Conservation (phyloP, 2,888 invertebrate species). For the Phengaris alcon region DNA sequence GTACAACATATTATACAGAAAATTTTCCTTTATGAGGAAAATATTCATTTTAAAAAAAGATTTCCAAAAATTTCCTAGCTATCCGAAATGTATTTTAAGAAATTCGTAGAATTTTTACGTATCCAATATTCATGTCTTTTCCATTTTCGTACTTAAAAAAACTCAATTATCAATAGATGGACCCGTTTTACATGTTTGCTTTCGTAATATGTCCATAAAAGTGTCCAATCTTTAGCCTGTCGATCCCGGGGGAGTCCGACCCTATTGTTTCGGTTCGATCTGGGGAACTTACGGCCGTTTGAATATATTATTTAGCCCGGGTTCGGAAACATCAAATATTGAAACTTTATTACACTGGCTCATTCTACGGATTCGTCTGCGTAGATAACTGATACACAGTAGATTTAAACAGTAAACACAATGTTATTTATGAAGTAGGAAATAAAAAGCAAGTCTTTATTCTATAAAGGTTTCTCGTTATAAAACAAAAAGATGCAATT, state of each 20-base stretch:
- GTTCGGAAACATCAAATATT: conserved; percentile 25
- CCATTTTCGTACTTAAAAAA: not conserved
- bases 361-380: not conserved
- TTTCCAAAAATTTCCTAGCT: too few relatives aligned
- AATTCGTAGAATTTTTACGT: too few relatives aligned
- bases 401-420: too few relatives aligned
- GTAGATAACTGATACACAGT: not conserved
- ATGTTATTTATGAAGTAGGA: too few relatives aligned
- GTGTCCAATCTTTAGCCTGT: conserved; percentile 27
- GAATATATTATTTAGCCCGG: conserved; percentile 28
- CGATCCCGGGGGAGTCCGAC: conserved; percentile 9
- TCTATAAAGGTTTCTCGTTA: too few relatives aligned
- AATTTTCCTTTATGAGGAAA: too few relatives aligned
- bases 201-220: conserved; percentile 28
- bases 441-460: too few relatives aligned
- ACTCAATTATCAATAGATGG: not conserved
- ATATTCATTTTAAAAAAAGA: too few relatives aligned
- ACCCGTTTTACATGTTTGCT: conserved; percentile 18
- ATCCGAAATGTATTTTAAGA: too few relatives aligned
- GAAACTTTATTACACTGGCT: conserved; percentile 8
- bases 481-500: too few relatives aligned
- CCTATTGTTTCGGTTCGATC: conserved; percentile 25
- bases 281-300: conserved; percentile 24
- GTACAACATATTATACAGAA: too few relatives aligned
- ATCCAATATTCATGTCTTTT: not conserved